Evolutionary conservation across 2,113 vertebrate genomes (phyloP), one percentile per base, ranked within the genome.

Genomic region (Nycticryphes semicollaris): DNA sequence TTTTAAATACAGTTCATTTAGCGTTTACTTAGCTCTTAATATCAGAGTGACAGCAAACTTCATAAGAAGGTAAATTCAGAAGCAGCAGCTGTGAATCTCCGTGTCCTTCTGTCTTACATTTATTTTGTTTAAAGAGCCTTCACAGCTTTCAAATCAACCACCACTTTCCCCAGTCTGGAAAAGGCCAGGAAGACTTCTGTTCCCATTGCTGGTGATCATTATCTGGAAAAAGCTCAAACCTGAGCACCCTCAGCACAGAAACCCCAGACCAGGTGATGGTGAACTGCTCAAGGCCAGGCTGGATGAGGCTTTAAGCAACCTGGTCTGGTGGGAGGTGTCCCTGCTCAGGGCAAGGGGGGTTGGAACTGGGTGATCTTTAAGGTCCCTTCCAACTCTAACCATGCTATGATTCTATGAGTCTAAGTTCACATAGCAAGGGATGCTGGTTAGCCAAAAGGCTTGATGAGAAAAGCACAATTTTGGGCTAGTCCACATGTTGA

Each of bases 1-100:
- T 94, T 96, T 94, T 79, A 84, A 96, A 89, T 73, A 94, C 70
- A 83, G 84, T 91, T 92, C 80, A 93, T 87, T 94, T 92, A 91
- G 89, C 80, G 82, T 84, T 92, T 95, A 82, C 84, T 93, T 81
- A 75, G 73, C 90, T 89, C 60, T 93, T 94, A 74, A 15, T 73
- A 76, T 41, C 70, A 59, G 90, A 89, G 77, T 82, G 84, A 89
- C 94, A 94, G 87, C 62, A 91, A 84, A 82, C 62, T 95, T 82
- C 84, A 89, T n/a, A 92, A 92, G 92, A 75, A 93, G 45, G 66
- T 80, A 91, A 91, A 95, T 87, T 89, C 90, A 87, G 69, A 87
- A 81, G 64, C 76, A 88, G 93, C 76, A 86, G 88, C 92, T 94
- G 86, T 84, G 80, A 78, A 91, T 73, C 37, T 84, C 57, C 22